These are phyloP conservation scores for Rafetus swinhoei DNA, from an alignment of 2,113 vertebrate genomes.

Conservation along the genomic window DNA sequence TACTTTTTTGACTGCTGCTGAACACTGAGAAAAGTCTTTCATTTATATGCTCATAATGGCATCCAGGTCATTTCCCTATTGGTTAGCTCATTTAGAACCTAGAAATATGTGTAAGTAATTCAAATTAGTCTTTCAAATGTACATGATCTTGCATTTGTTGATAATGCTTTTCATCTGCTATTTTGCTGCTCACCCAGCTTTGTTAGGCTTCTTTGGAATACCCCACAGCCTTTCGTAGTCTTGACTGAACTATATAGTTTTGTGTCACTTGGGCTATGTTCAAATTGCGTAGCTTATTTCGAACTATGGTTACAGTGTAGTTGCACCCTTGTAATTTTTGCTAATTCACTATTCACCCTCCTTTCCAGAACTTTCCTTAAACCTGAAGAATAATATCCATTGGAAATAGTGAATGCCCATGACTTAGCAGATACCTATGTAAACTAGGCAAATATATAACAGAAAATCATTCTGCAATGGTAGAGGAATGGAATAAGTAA, in stretches of 20 bases:
- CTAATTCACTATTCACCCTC: not conserved
- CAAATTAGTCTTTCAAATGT: not conserved
- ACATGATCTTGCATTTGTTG: not conserved
- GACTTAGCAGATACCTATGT: not conserved
- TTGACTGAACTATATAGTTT: not conserved
- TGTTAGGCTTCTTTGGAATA: not conserved
- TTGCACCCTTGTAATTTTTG: not conserved
- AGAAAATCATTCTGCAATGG: not conserved
- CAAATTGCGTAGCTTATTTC: too few species aligned
- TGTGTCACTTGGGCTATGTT: not conserved
- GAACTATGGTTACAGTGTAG: too few species aligned
- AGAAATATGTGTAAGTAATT: not conserved
- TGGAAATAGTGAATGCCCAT: not conserved
- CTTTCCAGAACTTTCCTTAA: not conserved
- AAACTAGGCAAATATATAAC: not conserved
- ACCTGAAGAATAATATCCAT: not conserved
- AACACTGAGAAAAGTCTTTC: not conserved
- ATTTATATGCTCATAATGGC: not conserved
- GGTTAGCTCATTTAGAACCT: not conserved
- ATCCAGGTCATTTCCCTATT: not conserved
- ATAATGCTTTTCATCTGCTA: not conserved
- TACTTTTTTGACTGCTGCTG: not conserved
- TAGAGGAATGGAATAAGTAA: not conserved
- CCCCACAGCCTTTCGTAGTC: not conserved
- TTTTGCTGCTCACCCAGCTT: not conserved